These are phyloP conservation scores for Melieria crassipennis DNA, from an alignment of 2,888 invertebrate genomes.

Conservation along the genomic window DNA sequence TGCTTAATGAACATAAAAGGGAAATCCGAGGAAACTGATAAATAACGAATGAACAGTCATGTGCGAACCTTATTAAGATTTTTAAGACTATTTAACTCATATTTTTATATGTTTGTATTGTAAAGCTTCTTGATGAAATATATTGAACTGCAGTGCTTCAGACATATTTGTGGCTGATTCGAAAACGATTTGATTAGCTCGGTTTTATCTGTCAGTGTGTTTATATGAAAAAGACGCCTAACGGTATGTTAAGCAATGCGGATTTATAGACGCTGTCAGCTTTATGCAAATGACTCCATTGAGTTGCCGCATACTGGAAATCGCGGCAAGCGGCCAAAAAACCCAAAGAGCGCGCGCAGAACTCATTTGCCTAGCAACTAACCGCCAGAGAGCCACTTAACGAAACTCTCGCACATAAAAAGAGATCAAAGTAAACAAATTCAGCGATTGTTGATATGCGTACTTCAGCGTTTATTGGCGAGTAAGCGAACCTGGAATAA, in stretches of 20 bases:
- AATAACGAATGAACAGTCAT: no score
- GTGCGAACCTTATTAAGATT: no score
- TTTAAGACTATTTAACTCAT: background rate
- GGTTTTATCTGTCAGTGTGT: background rate
- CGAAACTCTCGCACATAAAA: no score
- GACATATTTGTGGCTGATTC: background rate
- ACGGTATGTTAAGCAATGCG: conserved; percentile 9
- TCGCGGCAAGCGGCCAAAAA: background rate
- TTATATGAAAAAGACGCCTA: background rate
- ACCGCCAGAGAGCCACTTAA: no score
- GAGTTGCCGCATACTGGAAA: conserved; percentile 14
- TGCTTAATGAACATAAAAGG: no score
- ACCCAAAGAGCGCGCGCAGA: background rate
- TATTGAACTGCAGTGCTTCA: no score
- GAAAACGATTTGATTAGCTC: background rate
- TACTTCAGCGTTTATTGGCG: no score
- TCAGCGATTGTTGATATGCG: no score
- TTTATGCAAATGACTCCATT: conserved; percentile 31
- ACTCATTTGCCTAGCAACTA: background rate
- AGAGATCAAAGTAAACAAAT: no score
- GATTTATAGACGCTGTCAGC: conserved; percentile 5
- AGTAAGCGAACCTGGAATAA: no score
- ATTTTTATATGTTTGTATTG: background rate
- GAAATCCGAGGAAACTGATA: no score
- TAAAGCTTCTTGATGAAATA: no score